phyloP scores from a whole-genome alignment of 1,140 invertebrate genomes.

The Drosophila serrata region DNA sequence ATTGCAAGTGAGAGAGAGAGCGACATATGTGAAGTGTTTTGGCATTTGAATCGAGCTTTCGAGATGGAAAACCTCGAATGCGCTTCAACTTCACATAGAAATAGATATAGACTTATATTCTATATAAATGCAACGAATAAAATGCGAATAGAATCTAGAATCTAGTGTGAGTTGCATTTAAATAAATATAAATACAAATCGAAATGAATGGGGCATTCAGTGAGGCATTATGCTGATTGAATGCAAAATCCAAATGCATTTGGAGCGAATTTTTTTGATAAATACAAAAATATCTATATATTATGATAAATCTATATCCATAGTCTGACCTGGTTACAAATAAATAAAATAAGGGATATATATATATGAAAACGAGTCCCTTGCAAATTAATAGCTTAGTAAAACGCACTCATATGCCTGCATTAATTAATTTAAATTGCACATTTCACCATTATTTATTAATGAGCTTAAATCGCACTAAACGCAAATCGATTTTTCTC shows the following conservation, averaged over 20 bases:
- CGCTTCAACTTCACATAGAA: constrained; percentile 12
- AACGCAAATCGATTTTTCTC: constrained; percentile 53
- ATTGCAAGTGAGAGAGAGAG: constrained; percentile 1
- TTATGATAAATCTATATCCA: constrained; percentile 13
- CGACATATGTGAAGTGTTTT: constrained; percentile 68
- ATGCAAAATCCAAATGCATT: constrained; percentile 79
- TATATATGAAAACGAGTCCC: constrained; percentile 3
- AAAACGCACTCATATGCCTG: not conserved
- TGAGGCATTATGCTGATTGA: constrained; percentile 64
- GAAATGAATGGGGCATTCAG: constrained; percentile 15
- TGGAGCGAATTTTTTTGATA: constrained; percentile 67
- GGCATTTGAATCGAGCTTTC: constrained; percentile 71
- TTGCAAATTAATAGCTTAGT: constrained; percentile 59
- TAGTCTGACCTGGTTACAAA: constrained; percentile 23
- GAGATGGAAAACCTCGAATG: constrained; percentile 16
- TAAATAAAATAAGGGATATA: constrained; percentile 10
- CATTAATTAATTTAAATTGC: constrained; percentile 77
- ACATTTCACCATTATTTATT: constrained; percentile 69
- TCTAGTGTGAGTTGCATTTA: constrained; percentile 19
- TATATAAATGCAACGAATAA: constrained; percentile 24
- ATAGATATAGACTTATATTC: constrained; percentile 11
- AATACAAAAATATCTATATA: constrained; percentile 50
- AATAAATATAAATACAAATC: constrained; percentile 37
- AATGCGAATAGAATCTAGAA: constrained; percentile 42
- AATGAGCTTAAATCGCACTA: constrained; percentile 66